These are phyloP conservation scores for Felis catus DNA, from an alignment of 2,113 vertebrate species.

Conservation along the genomic window F.catus_Fca126_mat1.0 CM031422.1:13694001-13694500, in stretches of 20 bases:
- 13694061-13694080: background rate
- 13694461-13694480: background rate
- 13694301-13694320: background rate
- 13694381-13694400: background rate
- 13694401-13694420: fast-evolving
- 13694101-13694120: background rate
- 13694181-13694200: background rate
- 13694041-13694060: background rate
- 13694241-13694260: background rate
- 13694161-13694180: background rate
- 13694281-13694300: background rate
- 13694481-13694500: background rate
- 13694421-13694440: background rate
- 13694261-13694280: background rate
- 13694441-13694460: background rate
- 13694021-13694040: background rate
- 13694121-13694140: background rate
- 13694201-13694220: background rate
- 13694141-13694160: background rate
- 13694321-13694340: too few relatives aligned
- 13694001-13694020: background rate
- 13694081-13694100: background rate
- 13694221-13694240: background rate
- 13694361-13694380: fast-evolving
- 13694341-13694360: background rate